phyloP scores from a whole-genome alignment of 92 coral and sea anemone genomes.

The Porites cylindrica region DNA sequence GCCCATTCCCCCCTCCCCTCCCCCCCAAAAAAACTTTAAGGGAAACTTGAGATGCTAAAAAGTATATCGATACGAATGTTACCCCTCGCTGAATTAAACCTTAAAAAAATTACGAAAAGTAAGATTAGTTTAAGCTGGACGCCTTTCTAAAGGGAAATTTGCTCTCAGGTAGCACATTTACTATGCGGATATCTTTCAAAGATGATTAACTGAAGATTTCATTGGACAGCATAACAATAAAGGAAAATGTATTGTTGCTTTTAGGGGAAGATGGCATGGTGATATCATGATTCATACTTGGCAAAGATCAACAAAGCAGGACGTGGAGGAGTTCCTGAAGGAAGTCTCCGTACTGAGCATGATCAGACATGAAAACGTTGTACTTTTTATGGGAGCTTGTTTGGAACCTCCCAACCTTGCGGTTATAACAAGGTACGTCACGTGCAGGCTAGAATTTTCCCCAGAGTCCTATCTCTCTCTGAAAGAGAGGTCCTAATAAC shows the following conservation, averaged over 20 bases:
- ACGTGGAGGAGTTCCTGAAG: conserved; percentile 90
- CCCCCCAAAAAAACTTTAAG: too few relatives aligned
- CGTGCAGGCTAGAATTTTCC: neutral
- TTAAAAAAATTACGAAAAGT: too few relatives aligned
- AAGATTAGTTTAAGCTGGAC: too few relatives aligned
- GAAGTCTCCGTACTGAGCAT: conserved; percentile 97
- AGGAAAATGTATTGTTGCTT: neutral
- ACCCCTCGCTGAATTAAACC: too few relatives aligned
- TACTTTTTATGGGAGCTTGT: conserved; percentile 99
- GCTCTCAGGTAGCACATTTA: too few relatives aligned
- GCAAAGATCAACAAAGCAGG: conserved; percentile 73
- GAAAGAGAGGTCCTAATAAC: neutral
- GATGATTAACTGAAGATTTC: neutral
- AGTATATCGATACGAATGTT: too few relatives aligned
- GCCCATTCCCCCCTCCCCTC: too few relatives aligned
- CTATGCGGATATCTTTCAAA: too few relatives aligned
- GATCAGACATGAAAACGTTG: conserved; percentile 99
- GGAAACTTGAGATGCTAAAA: too few relatives aligned
- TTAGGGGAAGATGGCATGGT: conserved; percentile 99
- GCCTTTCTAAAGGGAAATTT: too few relatives aligned
- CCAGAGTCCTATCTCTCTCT: neutral
- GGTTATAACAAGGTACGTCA: conserved; percentile 92
- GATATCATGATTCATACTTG: conserved; percentile 98
- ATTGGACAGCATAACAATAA: neutral
- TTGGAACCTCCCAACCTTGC: conserved; percentile 99